Evolutionary conservation across 2,888 invertebrate genomes (phyloP), one percentile per base, ranked within the genome.

Genomic region (Aricia artaxerxes): DNA sequence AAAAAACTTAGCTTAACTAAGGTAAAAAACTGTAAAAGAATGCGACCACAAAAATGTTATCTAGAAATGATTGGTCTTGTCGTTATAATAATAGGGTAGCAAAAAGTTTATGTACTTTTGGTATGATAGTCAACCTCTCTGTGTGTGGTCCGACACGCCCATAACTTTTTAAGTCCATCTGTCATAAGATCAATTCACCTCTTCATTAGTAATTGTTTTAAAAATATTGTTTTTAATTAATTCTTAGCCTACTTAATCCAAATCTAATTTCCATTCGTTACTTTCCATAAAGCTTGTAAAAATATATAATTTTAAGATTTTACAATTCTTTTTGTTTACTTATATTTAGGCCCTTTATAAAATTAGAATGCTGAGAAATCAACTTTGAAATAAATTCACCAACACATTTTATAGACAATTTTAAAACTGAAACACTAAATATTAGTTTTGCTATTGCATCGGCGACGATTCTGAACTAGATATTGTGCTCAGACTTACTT

Each of bases 121-220:
- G 35, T 69, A 31, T 35, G 57, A 35, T 13, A 69, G 5, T 69
- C 69, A 57, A 38, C 69, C 16, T 35, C 69, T 16, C 69, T 5
- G 69, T 69, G 69, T 69, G 38, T 69, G 69, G 69, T 69, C 69
- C 69, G 69, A 69, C 35, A 35, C 69, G 35, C 69, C 69, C 13
- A 4, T 69, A 35, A 13, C 35, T 69, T 69, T 69, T 69, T 13
- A 35, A 16, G 35, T 69, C 69, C 35, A 69, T 69, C 13, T 11
- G 31, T 64, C 31, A 13, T 69, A 4, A 35, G 69, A 16, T 69
- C 69, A 16, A 5, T 69, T 69, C 35, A 16, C 35, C 16, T 69
- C 35, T 69, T 69, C 69, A 69, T 69, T 69, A 69, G 35, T n/a
- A n/a, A n/a, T 69, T 9, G 16, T 69, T 69, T 4, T 1, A 6